Evolutionary conservation across 2,113 vertebrate species (phyloP), one percentile per base, ranked within the genome.

Genomic region (Dipodomys ordii): DNA sequence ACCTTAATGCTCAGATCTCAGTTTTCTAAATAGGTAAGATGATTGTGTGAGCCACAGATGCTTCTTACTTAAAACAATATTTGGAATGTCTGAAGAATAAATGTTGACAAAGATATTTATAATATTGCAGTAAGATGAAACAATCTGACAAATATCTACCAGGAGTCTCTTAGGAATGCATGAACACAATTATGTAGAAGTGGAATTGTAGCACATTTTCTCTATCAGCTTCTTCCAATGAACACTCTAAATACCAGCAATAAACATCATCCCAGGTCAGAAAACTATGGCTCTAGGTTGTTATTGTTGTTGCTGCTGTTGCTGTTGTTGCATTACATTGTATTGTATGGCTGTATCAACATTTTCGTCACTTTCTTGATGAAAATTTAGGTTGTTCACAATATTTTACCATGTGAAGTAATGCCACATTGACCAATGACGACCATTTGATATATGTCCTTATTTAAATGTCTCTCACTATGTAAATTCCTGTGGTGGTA

Each of bases 1-100:
- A 53, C 49, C 49, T 53, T 53, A 2, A 57, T 18, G 18, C 53
- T 57, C 53, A 57, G 12, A 57, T 57, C 53, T 57, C 53, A 57
- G 3, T 57, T 57, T 57, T 13, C 53, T 57, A 13, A 57, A 18
- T 57, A 57, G 12, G 15, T 16, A 57, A 13, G 15, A 57, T 16
- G 53, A 13, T 18, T 0, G 53, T 13, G 53, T 57, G 53, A 57
- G 53, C 53, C 53, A 57, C 15, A 3, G 53, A 57, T 13, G 53
- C 53, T 19, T 57, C 53, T 57, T 16, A 57, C 53, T 57, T 57
- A 57, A 53, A 53, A 39, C 39, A 39, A 57, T 16, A 57, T 57
- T 57, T 57, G 53, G 15, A 57, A 57, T 57, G 53, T 57, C 64
- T 87, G 32, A 83, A 93, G 94, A 96, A 27, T 71, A 44, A 53